Evolutionary conservation across 2,888 invertebrate species (phyloP).

Genomic region (Morpho deidamia): DNA sequence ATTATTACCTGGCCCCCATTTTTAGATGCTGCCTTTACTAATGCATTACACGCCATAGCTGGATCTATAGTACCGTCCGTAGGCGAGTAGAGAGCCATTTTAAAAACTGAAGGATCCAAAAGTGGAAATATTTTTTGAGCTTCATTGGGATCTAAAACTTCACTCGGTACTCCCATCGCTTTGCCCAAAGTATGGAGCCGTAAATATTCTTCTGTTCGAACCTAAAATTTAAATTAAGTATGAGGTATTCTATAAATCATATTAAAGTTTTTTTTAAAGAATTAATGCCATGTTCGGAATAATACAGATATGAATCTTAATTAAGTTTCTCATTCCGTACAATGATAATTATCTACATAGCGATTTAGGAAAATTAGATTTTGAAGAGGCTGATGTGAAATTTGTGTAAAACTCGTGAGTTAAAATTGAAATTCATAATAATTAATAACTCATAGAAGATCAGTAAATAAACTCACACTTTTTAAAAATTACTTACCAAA

Average conservation of each 20-base stretch:
- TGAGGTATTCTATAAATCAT: too few relatives aligned
- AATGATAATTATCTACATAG: background rate
- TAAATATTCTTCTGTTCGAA: slow-evolving; percentile 90
- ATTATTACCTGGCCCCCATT: slow-evolving; percentile 85
- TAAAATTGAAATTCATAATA: too few relatives aligned
- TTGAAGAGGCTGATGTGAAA: too few relatives aligned
- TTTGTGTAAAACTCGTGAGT: too few relatives aligned
- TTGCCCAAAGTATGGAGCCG: slow-evolving; percentile 89
- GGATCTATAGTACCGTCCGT: slow-evolving; percentile 93
- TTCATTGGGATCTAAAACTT: slow-evolving; percentile 84
- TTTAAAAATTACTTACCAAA: too few relatives aligned
- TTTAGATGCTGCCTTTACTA: slow-evolving; percentile 84
- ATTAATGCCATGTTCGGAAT: too few relatives aligned
- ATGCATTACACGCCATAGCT: slow-evolving; percentile 86
- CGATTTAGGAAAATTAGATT: too few relatives aligned
- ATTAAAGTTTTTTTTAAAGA: too few relatives aligned
- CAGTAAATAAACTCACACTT: too few relatives aligned
- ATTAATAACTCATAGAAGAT: too few relatives aligned
- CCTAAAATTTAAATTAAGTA: slow-evolving; percentile 50
- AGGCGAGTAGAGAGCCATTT: slow-evolving; percentile 87
- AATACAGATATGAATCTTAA: too few relatives aligned
- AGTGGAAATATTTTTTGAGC: slow-evolving; percentile 88
- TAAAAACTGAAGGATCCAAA: slow-evolving; percentile 84
- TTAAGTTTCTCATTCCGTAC: too few relatives aligned
- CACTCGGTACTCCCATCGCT: slow-evolving; percentile 86